phyloP scores from a whole-genome alignment of 2,797 vertebrate genomes.

The Micromesistius poutassou region DNA sequence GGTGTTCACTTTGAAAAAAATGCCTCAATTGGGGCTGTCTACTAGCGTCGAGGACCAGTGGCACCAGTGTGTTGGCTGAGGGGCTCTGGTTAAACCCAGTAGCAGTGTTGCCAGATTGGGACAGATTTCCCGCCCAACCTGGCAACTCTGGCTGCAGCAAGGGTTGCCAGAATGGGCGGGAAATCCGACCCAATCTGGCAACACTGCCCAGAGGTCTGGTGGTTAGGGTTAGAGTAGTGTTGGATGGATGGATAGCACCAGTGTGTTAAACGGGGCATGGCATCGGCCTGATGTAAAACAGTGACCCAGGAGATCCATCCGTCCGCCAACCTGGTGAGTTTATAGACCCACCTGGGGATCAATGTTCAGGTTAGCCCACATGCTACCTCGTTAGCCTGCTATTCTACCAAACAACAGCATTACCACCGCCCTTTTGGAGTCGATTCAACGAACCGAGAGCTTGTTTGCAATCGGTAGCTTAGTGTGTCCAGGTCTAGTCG shows the following conservation, averaged over 20 bases:
- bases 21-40: too few relatives aligned
- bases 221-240: background rate
- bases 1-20: too few relatives aligned
- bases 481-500: background rate
- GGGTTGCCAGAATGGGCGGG: too few relatives aligned
- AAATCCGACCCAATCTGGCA: too few relatives aligned
- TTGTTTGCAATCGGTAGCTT: background rate
- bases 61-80: background rate
- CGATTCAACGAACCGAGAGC: background rate
- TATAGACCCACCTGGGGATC: background rate
- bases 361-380: background rate
- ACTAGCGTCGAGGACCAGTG: too few relatives aligned
- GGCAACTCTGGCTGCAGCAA: too few relatives aligned
- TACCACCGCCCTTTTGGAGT: background rate
- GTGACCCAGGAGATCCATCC: background rate
- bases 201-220: background rate
- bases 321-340: background rate
- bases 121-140: too few relatives aligned
- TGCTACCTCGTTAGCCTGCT: background rate
- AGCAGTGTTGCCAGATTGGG: too few relatives aligned
- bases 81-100: background rate
- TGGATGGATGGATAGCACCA: too few relatives aligned
- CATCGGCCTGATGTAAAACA: background rate
- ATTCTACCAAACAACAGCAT: background rate
- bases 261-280: background rate